Conservation (phyloP, 2,888 invertebrate species). For the Marronus borbonicus region DNA sequence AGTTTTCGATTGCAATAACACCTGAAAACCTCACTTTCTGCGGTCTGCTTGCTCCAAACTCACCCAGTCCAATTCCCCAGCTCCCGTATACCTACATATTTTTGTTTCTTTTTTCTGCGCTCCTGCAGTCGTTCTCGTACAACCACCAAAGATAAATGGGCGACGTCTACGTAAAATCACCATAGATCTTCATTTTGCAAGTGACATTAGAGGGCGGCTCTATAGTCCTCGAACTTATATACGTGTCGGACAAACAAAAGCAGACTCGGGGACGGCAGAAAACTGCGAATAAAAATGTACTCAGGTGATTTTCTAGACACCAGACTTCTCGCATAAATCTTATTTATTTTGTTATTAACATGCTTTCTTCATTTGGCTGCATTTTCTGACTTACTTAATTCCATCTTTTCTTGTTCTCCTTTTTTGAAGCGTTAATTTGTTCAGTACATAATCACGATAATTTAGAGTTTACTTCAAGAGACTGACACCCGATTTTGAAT, state of each 20-base stretch:
- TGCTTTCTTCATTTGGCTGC: slow-evolving; percentile 25
- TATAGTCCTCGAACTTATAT: slow-evolving; percentile 37
- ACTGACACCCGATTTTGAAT: too few species aligned
- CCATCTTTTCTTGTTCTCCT: neutral
- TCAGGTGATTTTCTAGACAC: neutral
- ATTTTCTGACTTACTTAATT: neutral
- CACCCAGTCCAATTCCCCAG: neutral
- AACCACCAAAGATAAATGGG: slow-evolving; percentile 62
- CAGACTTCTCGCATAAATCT: slow-evolving; percentile 6
- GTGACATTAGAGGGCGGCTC: slow-evolving; percentile 58
- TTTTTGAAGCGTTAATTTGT: too few species aligned
- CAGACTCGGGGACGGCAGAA: neutral
- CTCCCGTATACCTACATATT: neutral
- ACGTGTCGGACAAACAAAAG: slow-evolving; percentile 31
- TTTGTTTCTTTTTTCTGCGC: neutral
- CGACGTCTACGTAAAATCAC: slow-evolving; percentile 62
- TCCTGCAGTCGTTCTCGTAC: slow-evolving; percentile 14
- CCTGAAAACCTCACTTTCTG: slow-evolving; percentile 60
- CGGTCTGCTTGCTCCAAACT: slow-evolving; percentile 38
- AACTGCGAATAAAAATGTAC: slow-evolving; percentile 17
- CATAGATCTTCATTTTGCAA: slow-evolving; percentile 66
- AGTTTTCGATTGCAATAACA: slow-evolving; percentile 59
- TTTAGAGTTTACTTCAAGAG: too few species aligned
- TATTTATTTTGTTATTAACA: slow-evolving; percentile 22
- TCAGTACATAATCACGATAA: too few species aligned